phyloP scores from a whole-genome alignment of 1,140 invertebrate species.

The Drosophila gunungcola region DNA sequence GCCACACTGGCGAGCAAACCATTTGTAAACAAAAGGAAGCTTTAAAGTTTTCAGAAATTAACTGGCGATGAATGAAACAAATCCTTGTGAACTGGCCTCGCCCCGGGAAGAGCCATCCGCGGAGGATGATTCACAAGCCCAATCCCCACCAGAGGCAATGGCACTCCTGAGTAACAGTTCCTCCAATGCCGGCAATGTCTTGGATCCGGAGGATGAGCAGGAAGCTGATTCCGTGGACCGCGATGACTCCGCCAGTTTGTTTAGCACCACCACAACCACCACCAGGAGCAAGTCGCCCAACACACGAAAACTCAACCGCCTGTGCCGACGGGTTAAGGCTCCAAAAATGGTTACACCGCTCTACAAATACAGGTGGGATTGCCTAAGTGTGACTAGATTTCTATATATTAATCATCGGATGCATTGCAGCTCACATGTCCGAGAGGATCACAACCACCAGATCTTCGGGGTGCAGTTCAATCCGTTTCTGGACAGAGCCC shows the following conservation, averaged over 20 bases:
- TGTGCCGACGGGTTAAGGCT: conserved; percentile 87
- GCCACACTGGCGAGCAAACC: conserved; percentile 19
- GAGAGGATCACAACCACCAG: conserved; percentile 97
- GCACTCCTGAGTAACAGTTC: background rate
- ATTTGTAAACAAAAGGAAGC: conserved; percentile 39
- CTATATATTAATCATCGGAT: background rate
- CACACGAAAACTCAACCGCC: conserved; percentile 86
- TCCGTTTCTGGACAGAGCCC: conserved; percentile 92
- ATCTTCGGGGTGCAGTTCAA: conserved; percentile 98
- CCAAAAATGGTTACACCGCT: conserved; percentile 89
- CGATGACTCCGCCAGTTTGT: conserved; percentile 92
- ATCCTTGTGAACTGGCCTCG: conserved; percentile 10
- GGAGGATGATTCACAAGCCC: conserved; percentile 18
- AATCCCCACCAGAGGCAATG: conserved; percentile 16
- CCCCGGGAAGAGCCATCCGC: conserved; percentile 8
- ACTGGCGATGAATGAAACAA: conserved; percentile 33
- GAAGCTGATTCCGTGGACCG: conserved; percentile 64
- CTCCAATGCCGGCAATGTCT: conserved; percentile 14
- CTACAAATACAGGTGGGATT: conserved; percentile 90
- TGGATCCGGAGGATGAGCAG: conserved; percentile 30
- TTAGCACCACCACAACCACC: conserved; percentile 93
- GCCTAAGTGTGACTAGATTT: background rate
- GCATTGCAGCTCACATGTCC: conserved; percentile 89
- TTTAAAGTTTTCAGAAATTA: background rate
- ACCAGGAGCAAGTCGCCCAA: conserved; percentile 95